Percentiles rank a stretch among this genome's conserved stretches.
Evolutionary conservation across 2,113 vertebrate genomes (phyloP).

Genomic region (Gopherus evgoodei): DNA sequence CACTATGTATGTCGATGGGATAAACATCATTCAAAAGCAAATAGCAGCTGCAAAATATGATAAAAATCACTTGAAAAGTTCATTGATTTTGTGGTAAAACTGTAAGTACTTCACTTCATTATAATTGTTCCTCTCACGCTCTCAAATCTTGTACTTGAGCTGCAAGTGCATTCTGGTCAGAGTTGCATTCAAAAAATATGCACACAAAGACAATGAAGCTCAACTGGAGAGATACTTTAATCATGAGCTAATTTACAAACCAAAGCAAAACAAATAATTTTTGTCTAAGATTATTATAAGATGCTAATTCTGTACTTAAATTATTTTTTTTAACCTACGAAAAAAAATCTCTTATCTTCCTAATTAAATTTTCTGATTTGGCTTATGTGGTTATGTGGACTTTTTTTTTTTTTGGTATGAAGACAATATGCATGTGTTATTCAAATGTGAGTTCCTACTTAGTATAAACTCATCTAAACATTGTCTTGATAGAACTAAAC

Average conservation of each 20-base stretch:
- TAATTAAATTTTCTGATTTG: constrained; percentile 83
- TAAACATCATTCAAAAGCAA: constrained; percentile 76
- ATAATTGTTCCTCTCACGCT: constrained; percentile 83
- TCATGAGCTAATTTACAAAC: constrained; percentile 90
- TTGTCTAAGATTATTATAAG: constrained; percentile 88
- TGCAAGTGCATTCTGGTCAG: constrained; percentile 81
- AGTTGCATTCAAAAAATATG: constrained; percentile 75
- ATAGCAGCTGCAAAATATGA: constrained; percentile 83
- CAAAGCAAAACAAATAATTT: constrained; percentile 85
- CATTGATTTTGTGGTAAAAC: constrained; percentile 88
- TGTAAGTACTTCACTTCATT: constrained; percentile 86
- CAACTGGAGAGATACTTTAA: constrained; percentile 84
- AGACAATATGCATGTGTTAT: constrained; percentile 70
- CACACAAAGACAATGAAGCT: constrained; percentile 79
- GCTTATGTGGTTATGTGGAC: constrained; percentile 65
- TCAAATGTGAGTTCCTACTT: constrained; percentile 73
- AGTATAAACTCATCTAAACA: constrained; percentile 60
- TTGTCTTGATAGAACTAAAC: constrained; percentile 41
- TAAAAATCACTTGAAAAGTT: constrained; percentile 88
- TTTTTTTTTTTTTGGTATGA: constrained; percentile 18
- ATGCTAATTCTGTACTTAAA: constrained; percentile 82
- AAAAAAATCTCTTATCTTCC: constrained; percentile 73
- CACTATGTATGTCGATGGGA: constrained; percentile 56
- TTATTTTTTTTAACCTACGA: constrained; percentile 76
- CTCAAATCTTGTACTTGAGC: constrained; percentile 83